Evolutionary conservation across 2,888 invertebrate species (phyloP).

Genomic region (Drosophila mimetica): DNA sequence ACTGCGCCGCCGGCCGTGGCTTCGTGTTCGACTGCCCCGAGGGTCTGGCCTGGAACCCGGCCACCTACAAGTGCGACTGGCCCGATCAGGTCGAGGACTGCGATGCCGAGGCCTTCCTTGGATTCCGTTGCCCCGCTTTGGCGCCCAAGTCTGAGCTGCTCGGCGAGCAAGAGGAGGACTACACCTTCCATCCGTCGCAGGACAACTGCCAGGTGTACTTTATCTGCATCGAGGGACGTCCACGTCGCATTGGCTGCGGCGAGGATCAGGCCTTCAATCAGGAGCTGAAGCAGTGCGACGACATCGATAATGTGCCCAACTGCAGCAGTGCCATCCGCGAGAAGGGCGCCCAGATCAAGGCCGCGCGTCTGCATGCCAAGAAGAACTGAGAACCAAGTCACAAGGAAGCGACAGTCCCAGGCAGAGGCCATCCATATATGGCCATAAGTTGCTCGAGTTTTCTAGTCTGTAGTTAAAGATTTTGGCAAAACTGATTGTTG

Average conservation of each 20-base stretch:
- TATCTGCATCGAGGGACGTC: constrained; percentile 90
- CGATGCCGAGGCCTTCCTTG: constrained; percentile 91
- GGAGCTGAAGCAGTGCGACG: constrained; percentile 89
- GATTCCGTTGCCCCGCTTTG: constrained; percentile 90
- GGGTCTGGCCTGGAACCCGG: constrained; percentile 91
- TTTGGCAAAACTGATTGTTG: constrained; percentile 50
- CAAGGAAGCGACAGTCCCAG: constrained; percentile 4
- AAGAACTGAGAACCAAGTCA: constrained; percentile 35
- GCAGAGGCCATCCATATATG: constrained; percentile 35
- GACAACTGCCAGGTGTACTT: constrained; percentile 92
- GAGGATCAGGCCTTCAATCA: constrained; percentile 92
- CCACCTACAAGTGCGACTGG: constrained; percentile 93
- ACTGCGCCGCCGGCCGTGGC: constrained; percentile 92
- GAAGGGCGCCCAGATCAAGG: constrained; percentile 76
- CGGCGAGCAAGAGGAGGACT: constrained; percentile 85
- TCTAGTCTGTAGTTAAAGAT: constrained; percentile 76
- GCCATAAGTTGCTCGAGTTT: constrained; percentile 67
- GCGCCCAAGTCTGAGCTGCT: constrained; percentile 79
- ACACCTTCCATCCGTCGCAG: constrained; percentile 85
- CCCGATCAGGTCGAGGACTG: constrained; percentile 93
- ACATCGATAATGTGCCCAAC: constrained; percentile 90
- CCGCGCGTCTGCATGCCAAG: constrained; percentile 74
- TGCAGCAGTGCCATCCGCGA: constrained; percentile 86
- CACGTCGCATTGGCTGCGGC: constrained; percentile 91
- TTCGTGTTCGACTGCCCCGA: constrained; percentile 91